These are phyloP conservation scores for Ptilonorhynchus violaceus DNA, from an alignment of 2,113 vertebrate species.

Conservation along the genomic window DNA sequence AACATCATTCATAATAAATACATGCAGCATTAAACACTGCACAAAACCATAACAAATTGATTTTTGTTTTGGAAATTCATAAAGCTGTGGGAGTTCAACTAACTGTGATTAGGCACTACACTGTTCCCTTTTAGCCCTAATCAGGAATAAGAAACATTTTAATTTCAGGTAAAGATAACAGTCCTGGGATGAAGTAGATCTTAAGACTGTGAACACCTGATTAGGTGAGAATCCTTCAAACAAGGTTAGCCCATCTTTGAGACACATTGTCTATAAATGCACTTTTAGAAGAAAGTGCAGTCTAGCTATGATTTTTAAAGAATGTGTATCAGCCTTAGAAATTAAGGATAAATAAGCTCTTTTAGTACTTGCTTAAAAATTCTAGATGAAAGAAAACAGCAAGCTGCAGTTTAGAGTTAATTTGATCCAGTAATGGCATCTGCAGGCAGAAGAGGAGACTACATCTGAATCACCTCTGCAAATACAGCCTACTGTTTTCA, in stretches of 20 bases:
- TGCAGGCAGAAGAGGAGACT: not conserved
- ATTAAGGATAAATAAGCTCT: not conserved
- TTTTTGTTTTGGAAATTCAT: not conserved
- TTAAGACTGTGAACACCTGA: not conserved
- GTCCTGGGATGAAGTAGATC: not conserved
- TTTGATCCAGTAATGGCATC: constrained; percentile 31
- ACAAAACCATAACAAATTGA: not conserved
- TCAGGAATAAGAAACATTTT: not conserved
- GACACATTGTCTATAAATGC: not conserved
- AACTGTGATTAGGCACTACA: not conserved
- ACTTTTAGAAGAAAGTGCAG: not conserved
- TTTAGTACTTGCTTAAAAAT: not conserved
- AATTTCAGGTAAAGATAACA: not conserved
- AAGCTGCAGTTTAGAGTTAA: not conserved
- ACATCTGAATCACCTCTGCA: not conserved
- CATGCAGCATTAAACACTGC: not conserved
- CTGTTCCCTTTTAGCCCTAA: not conserved
- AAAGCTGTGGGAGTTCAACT: not conserved
- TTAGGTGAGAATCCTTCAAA: not conserved
- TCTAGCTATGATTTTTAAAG: not conserved
- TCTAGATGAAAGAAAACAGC: not conserved
- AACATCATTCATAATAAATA: not conserved
- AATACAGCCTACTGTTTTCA: not conserved
- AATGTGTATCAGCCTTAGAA: not conserved
- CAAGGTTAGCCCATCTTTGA: not conserved